A percentile compares a stretch with the other conserved stretches of the same genome.
These are phyloP conservation scores for Nasonia giraulti DNA, from an alignment of 1,140 invertebrate genomes.

Conservation along the genomic window DNA sequence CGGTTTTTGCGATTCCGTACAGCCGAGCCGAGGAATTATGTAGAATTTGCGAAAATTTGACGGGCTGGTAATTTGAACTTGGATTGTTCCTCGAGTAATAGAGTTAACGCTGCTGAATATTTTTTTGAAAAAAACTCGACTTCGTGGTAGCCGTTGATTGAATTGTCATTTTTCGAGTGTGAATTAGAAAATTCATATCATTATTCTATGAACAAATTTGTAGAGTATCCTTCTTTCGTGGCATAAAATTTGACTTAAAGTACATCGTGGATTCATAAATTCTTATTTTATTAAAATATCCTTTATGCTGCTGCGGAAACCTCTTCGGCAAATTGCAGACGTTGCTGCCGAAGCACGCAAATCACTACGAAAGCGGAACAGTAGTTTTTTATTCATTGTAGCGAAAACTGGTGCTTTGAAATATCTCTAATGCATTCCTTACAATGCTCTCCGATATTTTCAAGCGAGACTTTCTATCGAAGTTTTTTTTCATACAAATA, in stretches of 20 bases:
- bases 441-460: background rate
- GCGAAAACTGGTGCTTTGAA: background rate
- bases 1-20: background rate
- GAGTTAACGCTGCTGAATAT: no score
- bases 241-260: background rate
- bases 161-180: no score
- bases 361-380: background rate
- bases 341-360: background rate
- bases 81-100: background rate
- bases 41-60: background rate
- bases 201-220: background rate
- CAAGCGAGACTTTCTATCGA: background rate
- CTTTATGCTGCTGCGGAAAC: background rate
- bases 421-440: background rate
- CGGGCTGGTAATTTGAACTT: background rate
- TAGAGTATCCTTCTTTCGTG: background rate
- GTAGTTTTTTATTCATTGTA: background rate
- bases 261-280: background rate
- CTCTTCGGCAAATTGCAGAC: constrained; percentile 13
- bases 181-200: no score
- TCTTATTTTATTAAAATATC: background rate
- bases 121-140: no score
- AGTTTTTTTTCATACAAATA: background rate
- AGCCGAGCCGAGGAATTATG: background rate
- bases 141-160: no score